Evolutionary conservation across 2,113 vertebrate species (phyloP), one percentile per base, ranked within the genome.

Genomic region (Notiomystis cincta): DNA sequence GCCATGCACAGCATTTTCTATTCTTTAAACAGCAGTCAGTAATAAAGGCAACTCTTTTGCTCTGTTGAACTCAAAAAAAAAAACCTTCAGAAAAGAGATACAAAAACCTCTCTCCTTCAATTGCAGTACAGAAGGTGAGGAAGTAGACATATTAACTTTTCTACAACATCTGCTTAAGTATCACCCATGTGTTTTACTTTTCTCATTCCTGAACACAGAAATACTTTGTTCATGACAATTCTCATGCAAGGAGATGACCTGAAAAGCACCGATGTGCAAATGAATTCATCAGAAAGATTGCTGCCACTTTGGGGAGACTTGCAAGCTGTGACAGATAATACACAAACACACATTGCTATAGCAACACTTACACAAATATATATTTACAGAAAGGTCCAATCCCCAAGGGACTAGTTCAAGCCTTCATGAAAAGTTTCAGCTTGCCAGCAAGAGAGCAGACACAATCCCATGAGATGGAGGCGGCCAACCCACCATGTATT

Each of bases 401-500:
- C 42, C 84, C 28, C 0, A 0, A 87, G 78, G 31, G 53, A 79
- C 62, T 85, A 11, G 0, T 92, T 72, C 9, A 17, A 85, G 48
- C 6, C 77, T 82, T 80, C 27, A 33, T 42, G 57, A 89, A 79
- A 89, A 67, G 47, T 87, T 96, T 84, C 86, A 79, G 16, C 58
- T 80, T 12, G 1, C 61, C 89, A 69, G 25, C 0, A 0, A 85
- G 50, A 89, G 40, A 81, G n/a, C 38, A 81, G 23, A 14, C 9
- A 0, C 53, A 53, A 31, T 76, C 87, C 89, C 45, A 9, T 30
- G 87, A 72, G 94, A 54, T 13, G 35, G 62, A 93, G 48, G 57
- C 0, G 0, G 78, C 45, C 77, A 94, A 42, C 0, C 0, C 44
- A 42, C 15, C 19, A 15, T 53, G 11, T 42, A 81, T 13, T 87